Conservation (phyloP, 2,888 invertebrate genomes). For the Nephrotoma guestfalica region DNA sequence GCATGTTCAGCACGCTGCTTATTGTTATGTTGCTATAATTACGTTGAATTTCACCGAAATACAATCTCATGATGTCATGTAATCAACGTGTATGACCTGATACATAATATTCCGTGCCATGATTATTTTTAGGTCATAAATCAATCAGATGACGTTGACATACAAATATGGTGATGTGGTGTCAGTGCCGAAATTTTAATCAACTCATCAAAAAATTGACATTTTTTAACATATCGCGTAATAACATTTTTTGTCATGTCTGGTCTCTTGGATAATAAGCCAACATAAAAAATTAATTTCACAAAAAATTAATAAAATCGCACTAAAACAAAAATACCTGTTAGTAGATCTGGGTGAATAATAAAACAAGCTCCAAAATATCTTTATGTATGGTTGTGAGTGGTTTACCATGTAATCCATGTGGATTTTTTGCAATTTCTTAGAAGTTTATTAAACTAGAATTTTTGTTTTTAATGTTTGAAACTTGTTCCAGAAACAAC, state of each 20-base stretch:
- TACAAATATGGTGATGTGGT: neutral
- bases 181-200: neutral
- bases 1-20: neutral
- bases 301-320: neutral
- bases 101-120: neutral
- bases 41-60: neutral
- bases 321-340: neutral
- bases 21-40: neutral
- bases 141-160: neutral
- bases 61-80: neutral
- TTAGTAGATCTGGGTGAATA: neutral
- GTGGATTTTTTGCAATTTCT: neutral
- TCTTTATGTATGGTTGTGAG: neutral
- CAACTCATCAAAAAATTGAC: neutral
- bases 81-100: neutral
- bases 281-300: neutral
- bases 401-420: neutral
- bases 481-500: too few species aligned
- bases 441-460: neutral
- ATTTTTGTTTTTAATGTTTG: neutral
- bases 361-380: neutral
- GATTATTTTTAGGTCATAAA: neutral
- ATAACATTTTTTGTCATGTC: neutral
- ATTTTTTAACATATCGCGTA: neutral
- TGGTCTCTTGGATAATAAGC: neutral